phyloP scores from a whole-genome alignment of 1,140 invertebrate species.

The Dryas iulia region DNA sequence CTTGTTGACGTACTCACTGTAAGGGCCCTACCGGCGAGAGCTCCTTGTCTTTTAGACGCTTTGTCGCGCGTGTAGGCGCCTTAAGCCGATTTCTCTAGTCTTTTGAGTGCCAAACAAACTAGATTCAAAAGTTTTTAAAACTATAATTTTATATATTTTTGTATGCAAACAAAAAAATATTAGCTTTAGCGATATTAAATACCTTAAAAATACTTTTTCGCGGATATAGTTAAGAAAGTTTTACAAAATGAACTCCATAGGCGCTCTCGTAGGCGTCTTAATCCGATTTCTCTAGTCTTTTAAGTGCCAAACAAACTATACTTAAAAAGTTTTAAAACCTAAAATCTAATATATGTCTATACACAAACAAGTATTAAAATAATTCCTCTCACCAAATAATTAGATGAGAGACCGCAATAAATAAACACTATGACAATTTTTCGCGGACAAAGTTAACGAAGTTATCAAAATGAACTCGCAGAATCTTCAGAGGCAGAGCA shows the following conservation, averaged over 20 bases:
- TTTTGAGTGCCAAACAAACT: slow-evolving; percentile 31
- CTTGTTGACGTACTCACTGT: slow-evolving; percentile 59
- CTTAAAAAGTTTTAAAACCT: background rate
- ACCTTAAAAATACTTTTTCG: no score
- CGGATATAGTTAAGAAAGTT: no score
- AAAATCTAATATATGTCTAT: no score
- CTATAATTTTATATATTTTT: background rate
- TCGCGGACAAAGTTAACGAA: slow-evolving; percentile 15
- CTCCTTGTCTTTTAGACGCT: slow-evolving; percentile 60
- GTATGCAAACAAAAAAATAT: background rate
- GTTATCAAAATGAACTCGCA: slow-evolving; percentile 41
- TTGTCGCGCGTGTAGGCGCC: slow-evolving; percentile 41
- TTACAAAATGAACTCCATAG: no score
- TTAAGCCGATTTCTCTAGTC: slow-evolving; percentile 43
- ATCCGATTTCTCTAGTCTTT: slow-evolving; percentile 39
- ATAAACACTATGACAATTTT: slow-evolving; percentile 6
- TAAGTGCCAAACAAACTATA: slow-evolving; percentile 28
- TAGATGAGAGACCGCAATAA: slow-evolving; percentile 10
- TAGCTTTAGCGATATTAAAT: no score
- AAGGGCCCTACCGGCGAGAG: slow-evolving; percentile 60
- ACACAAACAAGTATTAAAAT: no score
- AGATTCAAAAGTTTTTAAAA: background rate
- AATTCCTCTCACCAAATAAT: background rate
- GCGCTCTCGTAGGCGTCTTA: slow-evolving; percentile 42
- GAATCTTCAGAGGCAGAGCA: slow-evolving; percentile 52